A percentile compares a stretch with the other conserved stretches of the same genome.
Evolutionary conservation across 2,888 invertebrate genomes (phyloP).

Genomic region (Baccha elongata): DNA sequence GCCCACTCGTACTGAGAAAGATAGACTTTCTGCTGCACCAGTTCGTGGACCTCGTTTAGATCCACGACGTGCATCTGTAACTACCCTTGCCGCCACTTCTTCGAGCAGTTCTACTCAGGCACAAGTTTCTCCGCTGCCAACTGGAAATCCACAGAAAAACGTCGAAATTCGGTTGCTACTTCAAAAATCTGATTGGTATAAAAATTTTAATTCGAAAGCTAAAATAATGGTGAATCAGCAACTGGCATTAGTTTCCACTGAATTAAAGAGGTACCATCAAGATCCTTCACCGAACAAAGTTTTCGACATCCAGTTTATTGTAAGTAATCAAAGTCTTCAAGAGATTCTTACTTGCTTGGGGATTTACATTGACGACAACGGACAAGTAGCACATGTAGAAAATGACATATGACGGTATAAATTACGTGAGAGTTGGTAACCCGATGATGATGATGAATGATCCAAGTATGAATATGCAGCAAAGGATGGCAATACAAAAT

Average conservation of each 20-base stretch:
- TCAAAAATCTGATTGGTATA: conserved; percentile 88
- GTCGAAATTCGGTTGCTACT: conserved; percentile 86
- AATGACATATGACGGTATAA: conserved; percentile 74
- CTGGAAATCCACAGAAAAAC: conserved; percentile 79
- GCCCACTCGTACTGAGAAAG: conserved; percentile 48
- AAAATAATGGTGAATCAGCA: conserved; percentile 89
- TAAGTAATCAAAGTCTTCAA: conserved; percentile 84
- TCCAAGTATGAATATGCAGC: conserved; percentile 38
- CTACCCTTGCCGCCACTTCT: neutral
- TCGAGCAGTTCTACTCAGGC: conserved; percentile 15
- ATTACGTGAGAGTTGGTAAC: conserved; percentile 52
- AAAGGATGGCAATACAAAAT: conserved; percentile 74
- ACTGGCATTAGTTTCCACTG: conserved; percentile 85
- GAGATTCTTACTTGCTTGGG: conserved; percentile 86
- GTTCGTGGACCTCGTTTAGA: conserved; percentile 77
- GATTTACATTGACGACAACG: conserved; percentile 84
- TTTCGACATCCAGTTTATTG: conserved; percentile 84
- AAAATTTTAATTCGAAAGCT: conserved; percentile 87
- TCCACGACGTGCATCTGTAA: conserved; percentile 78
- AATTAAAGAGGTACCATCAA: conserved; percentile 85
- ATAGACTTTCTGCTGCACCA: conserved; percentile 16
- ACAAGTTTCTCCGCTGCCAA: conserved; percentile 28
- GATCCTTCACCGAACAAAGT: conserved; percentile 84
- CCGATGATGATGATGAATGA: conserved; percentile 72
- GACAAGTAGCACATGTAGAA: conserved; percentile 82